A percentile compares a stretch with the other conserved stretches of the same genome.
Evolutionary conservation across 2,797 vertebrate genomes (phyloP).

Genomic region (Poecilia gillii): DNA sequence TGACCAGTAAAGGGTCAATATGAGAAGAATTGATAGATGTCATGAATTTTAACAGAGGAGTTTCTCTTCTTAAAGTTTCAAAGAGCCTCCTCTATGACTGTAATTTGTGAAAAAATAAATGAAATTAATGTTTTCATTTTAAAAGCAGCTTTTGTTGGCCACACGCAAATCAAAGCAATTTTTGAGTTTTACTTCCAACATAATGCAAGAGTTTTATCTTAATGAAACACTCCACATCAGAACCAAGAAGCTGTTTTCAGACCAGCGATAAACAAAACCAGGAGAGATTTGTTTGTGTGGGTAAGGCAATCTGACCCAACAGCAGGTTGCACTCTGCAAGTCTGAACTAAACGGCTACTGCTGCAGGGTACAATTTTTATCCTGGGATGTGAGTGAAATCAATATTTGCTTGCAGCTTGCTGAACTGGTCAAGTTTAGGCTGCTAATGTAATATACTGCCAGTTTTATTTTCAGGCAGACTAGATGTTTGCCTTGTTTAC

Average conservation of each 20-base stretch:
- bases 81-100: not conserved
- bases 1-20: constrained; percentile 54
- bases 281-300: not conserved
- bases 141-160: not conserved
- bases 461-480: constrained; percentile 4
- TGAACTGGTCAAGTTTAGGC: not conserved
- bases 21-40: constrained; percentile 57
- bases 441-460: not conserved
- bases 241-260: not conserved
- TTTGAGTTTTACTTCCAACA: not conserved
- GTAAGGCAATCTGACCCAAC: constrained; percentile 3
- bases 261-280: not conserved
- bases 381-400: constrained; percentile 13
- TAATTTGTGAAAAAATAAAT: not conserved
- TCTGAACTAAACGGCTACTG: constrained; percentile 1
- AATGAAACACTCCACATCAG: not conserved
- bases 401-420: constrained; percentile 11
- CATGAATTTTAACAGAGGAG: constrained; percentile 9
- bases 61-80: constrained; percentile 19
- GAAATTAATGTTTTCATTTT: not conserved
- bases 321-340: not conserved
- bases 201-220: not conserved
- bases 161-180: not conserved
- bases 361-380: constrained; percentile 4
- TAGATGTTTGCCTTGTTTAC: constrained; percentile 1